Evolutionary conservation across 64 coral and sea anemone species (phyloP), one percentile per base, ranked within the genome.

Genomic region (Astreopora myriophthalma): DNA sequence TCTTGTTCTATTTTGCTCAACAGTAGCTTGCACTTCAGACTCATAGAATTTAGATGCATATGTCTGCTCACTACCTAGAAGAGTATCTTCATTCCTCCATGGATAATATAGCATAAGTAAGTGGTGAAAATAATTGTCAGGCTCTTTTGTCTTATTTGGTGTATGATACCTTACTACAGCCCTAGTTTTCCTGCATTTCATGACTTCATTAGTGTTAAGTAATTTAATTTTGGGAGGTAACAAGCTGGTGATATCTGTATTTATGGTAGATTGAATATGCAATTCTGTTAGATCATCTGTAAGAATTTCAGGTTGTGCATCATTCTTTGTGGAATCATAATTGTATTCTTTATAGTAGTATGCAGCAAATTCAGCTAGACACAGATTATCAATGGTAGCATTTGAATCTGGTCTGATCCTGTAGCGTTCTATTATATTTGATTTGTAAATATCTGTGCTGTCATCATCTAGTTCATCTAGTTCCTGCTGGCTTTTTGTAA

Each of bases 371-470:
- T 79, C 34, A 46, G 76, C 76, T 22, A 79, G 40, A 79, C 76
- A 79, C 20, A 55, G 33, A 27, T n/a, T 67, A 85, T 85, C 48
- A 27, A 85, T 38, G 25, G 31, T 34, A 71, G 84, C 13, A 46
- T 69, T 40, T 22, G 24, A 42, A 26, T 71, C 12, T 35, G 84
- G 84, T 71, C 63, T 86, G 24, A 63, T 48, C 34, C 48, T 86
- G 27, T 82, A 69, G 44, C 52, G 79, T 60, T 74, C 3, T 14
- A 48, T 62, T 4, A 88, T 88, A 35, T 89, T 89, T 6, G 87
- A 89, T 58, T 89, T 89, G 31, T 89, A 89, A n/a, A 87, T 69
- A 48, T 76, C 75, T 17, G 89, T 91, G 20, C 89, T 70, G 60
- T 91, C 89, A 82, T 91, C 89, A 71, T 91, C 40, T 44, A 44